These are phyloP conservation scores for Buteo buteo DNA, from an alignment of 2,113 vertebrate genomes.

Conservation along the genomic window DNA sequence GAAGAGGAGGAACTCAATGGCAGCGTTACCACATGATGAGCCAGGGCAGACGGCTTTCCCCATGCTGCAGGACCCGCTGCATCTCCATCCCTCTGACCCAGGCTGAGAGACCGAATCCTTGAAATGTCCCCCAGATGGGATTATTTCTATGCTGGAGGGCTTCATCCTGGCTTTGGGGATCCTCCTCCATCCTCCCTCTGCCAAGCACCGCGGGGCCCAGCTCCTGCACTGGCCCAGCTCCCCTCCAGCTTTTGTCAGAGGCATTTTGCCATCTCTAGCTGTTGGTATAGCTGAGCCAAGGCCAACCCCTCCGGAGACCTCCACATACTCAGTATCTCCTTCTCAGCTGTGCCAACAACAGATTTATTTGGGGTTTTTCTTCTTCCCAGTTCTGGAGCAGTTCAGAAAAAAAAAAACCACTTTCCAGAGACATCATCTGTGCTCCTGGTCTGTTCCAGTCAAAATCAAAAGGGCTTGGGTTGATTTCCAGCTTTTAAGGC, in stretches of 20 bases:
- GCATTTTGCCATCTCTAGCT: not conserved
- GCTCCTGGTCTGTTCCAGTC: not conserved
- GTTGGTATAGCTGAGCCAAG: not conserved
- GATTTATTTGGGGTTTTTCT: not conserved
- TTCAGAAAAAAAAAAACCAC: not conserved
- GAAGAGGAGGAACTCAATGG: not conserved
- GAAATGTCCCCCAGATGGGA: not conserved
- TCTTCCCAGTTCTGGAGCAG: not conserved
- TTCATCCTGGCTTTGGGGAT: not conserved
- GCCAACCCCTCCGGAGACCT: not conserved
- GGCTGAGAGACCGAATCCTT: not conserved
- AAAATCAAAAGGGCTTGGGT: not conserved
- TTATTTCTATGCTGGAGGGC: not conserved
- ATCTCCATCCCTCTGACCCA: not conserved
- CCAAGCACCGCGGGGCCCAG: fast-evolving
- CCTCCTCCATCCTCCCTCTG: not conserved
- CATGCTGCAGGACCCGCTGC: not conserved
- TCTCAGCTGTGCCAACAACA: not conserved
- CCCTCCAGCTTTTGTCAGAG: not conserved
- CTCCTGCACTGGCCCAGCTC: not conserved
- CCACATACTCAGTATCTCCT: not conserved
- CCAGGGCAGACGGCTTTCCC: fast-evolving
- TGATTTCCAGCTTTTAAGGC: constrained; percentile 17
- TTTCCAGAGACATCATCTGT: not conserved
- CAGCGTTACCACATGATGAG: fast-evolving